Conservation (phyloP, 2,888 invertebrate genomes). For the Gymnocheta viridis region DNA sequence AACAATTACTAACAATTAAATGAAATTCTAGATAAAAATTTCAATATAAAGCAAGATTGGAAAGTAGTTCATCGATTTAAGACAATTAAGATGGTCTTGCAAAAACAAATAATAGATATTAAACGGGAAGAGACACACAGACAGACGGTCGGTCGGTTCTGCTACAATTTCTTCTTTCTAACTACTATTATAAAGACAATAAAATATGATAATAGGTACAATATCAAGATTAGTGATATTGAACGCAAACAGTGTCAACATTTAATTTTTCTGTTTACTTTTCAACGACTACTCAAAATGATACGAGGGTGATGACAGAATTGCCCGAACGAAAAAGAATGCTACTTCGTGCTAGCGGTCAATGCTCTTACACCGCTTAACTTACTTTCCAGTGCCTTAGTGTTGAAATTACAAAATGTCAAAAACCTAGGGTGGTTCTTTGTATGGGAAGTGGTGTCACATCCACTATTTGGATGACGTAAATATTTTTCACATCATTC, state of each 20-base stretch:
- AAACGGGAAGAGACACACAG: not conserved
- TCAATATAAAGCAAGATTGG: not conserved
- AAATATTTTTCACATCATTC: no score
- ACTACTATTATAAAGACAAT: not conserved
- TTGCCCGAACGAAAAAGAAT: not conserved
- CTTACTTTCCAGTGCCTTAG: no score
- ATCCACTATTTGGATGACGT: no score
- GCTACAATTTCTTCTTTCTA: not conserved
- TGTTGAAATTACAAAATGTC: no score
- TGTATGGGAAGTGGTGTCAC: no score
- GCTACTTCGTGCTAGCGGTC: no score
- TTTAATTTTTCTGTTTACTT: not conserved
- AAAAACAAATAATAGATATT: not conserved
- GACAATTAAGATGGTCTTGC: constrained; percentile 4
- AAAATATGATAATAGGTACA: constrained; percentile 50
- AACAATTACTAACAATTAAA: not conserved
- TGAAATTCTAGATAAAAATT: not conserved
- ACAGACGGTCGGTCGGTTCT: not conserved
- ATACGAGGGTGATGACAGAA: not conserved
- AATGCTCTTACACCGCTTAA: no score
- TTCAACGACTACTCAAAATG: not conserved
- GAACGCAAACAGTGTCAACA: constrained; percentile 51
- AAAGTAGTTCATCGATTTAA: constrained; percentile 38
- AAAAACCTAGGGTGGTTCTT: no score
- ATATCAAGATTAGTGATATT: constrained; percentile 64